Evolutionary conservation across 2,113 vertebrate species (phyloP).

Genomic region (Psettodes erumei): DNA sequence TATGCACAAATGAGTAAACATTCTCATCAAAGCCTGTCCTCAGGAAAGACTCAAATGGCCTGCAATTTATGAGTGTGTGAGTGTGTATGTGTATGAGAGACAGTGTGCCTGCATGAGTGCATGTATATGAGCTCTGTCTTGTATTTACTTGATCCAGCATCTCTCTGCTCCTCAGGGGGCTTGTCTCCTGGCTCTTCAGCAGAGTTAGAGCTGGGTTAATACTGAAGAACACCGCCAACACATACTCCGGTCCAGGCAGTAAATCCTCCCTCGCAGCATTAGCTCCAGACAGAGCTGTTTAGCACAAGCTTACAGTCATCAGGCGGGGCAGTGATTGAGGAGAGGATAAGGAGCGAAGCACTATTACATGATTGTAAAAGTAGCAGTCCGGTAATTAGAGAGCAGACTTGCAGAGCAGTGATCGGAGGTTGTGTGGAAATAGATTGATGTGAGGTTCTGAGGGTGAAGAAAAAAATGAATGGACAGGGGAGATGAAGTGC

Average conservation of each 20-base stretch:
- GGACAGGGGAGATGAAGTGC: slow-evolving; percentile 41
- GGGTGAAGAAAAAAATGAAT: slow-evolving; percentile 57
- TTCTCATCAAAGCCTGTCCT: slow-evolving; percentile 38
- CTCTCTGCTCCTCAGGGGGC: slow-evolving; percentile 42
- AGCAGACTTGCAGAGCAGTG: slow-evolving; percentile 49
- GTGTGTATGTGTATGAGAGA: slow-evolving; percentile 4
- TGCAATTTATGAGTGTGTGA: slow-evolving; percentile 2
- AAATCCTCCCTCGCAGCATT: slow-evolving; percentile 77
- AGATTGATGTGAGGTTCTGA: slow-evolving; percentile 53
- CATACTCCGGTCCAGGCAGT: slow-evolving; percentile 68
- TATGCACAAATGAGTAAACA: slow-evolving; percentile 41
- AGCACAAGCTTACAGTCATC: slow-evolving; percentile 73
- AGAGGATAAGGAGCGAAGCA: slow-evolving; percentile 66
- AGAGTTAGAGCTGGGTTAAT: slow-evolving; percentile 64
- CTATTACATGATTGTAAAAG: slow-evolving; percentile 71
- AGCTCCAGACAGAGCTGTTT: slow-evolving; percentile 69
- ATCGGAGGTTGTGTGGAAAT: slow-evolving; percentile 53
- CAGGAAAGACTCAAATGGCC: slow-evolving; percentile 9
- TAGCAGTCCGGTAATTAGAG: slow-evolving; percentile 71
- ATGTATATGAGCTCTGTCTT: slow-evolving; percentile 50
- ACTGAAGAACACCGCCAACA: slow-evolving; percentile 46
- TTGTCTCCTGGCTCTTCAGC: slow-evolving; percentile 58
- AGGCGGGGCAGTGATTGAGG: slow-evolving; percentile 68
- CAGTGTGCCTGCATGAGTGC: slow-evolving; percentile 36
- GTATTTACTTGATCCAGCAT: slow-evolving; percentile 66